A percentile compares a stretch with the other conserved stretches of the same genome.
Evolutionary conservation across 2,888 invertebrate species (phyloP).

Genomic region (Fissipunctia ypsillon): DNA sequence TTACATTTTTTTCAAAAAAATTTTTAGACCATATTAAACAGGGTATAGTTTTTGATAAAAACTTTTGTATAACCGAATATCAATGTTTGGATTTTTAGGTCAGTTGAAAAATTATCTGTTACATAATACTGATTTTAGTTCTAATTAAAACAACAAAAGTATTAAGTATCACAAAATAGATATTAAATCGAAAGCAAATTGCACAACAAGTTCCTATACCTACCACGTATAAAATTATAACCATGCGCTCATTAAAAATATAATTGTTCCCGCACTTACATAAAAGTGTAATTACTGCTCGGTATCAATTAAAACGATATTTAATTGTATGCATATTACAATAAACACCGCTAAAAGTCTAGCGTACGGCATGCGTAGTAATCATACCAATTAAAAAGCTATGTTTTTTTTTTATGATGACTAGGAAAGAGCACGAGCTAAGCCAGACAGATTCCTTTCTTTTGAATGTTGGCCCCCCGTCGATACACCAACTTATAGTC

Average conservation of each 20-base stretch:
- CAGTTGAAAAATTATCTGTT: neutral
- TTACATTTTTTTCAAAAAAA: too few relatives aligned
- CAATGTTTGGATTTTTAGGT: neutral
- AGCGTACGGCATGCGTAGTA: constrained; percentile 1
- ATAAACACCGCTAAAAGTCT: constrained; percentile 35
- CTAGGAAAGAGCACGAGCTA: neutral
- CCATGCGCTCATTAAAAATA: constrained; percentile 28
- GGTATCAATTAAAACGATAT: constrained; percentile 37
- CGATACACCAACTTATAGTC: constrained; percentile 44
- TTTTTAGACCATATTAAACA: too few relatives aligned
- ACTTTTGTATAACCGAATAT: constrained; percentile 58
- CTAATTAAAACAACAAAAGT: constrained; percentile 9
- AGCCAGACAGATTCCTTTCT: constrained; percentile 30
- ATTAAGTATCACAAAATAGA: constrained; percentile 4
- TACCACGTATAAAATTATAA: constrained; percentile 7
- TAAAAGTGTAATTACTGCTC: constrained; percentile 26
- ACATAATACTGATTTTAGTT: neutral
- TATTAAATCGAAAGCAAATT: neutral
- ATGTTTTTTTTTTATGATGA: constrained; percentile 34
- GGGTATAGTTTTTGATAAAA: too few relatives aligned
- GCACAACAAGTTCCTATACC: neutral
- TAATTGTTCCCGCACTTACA: constrained; percentile 25
- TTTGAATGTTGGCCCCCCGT: constrained; percentile 56
- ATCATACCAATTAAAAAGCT: constrained; percentile 41
- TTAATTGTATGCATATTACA: constrained; percentile 26